Conservation (phyloP, 2,888 invertebrate species). For the Pristionchus fissidentatus region DNA sequence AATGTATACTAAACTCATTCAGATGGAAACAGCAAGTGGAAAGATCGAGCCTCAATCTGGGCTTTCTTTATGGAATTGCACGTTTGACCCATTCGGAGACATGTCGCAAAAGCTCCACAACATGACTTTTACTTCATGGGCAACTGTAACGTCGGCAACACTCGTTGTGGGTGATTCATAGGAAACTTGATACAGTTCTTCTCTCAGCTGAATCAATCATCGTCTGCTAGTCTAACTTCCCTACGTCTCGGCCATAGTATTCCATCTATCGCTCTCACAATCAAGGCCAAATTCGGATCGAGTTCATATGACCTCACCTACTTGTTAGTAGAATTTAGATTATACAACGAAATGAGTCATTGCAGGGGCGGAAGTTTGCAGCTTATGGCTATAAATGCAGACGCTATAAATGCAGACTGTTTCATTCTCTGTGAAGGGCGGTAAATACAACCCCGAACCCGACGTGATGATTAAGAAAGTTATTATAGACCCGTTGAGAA, state of each 20-base stretch:
- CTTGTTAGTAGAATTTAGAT: slow-evolving; percentile 22
- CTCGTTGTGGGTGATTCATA: neutral
- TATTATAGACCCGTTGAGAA: slow-evolving; percentile 10
- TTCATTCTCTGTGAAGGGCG: neutral
- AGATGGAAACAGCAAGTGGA: slow-evolving; percentile 14
- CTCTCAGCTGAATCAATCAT: neutral
- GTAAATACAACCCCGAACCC: neutral
- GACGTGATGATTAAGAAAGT: too few relatives aligned
- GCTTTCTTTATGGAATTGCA: slow-evolving; percentile 47
- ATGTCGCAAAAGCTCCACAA: slow-evolving; percentile 32
- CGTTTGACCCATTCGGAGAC: slow-evolving; percentile 33
- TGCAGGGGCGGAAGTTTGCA: slow-evolving; percentile 8
- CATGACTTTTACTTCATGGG: slow-evolving; percentile 47
- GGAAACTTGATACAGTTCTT: neutral
- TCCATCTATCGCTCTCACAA: neutral
- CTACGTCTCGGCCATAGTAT: neutral
- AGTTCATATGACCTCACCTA: neutral
- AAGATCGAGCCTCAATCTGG: neutral
- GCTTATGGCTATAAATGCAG: slow-evolving; percentile 19
- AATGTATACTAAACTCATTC: too few relatives aligned
- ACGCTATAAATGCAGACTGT: too few relatives aligned
- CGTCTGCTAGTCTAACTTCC: neutral
- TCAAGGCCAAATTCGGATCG: neutral
- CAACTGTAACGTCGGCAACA: neutral
- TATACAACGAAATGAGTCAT: neutral